These are phyloP conservation scores for Pagrus major DNA, from an alignment of 2,113 vertebrate genomes.

Conservation along the genomic window DNA sequence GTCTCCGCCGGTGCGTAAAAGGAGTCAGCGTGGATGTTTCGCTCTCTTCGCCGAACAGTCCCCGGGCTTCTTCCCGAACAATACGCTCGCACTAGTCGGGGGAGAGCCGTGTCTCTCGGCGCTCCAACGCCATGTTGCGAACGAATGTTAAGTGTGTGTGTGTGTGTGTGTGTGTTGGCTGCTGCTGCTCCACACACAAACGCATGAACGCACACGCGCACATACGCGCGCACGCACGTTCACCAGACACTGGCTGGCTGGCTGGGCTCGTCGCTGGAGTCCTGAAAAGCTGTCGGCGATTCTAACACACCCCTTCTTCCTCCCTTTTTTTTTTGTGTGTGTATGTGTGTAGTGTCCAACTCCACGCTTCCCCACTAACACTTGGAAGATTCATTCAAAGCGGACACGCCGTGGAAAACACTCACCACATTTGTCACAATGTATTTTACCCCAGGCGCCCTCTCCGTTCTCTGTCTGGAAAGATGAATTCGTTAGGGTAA, in stretches of 20 bases:
- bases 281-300: slow-evolving; percentile 72
- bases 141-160: slow-evolving; percentile 81
- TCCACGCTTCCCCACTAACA: slow-evolving; percentile 39
- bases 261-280: slow-evolving; percentile 66
- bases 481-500: slow-evolving; percentile 45
- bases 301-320: slow-evolving; percentile 69
- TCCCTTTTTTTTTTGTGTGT: slow-evolving; percentile 12
- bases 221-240: slow-evolving; percentile 45
- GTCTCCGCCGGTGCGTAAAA: slow-evolving; percentile 68
- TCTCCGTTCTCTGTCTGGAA: slow-evolving; percentile 25
- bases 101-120: slow-evolving; percentile 84
- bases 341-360: too few species aligned
- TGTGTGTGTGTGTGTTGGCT: slow-evolving; percentile 79
- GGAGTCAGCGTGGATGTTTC: slow-evolving; percentile 40
- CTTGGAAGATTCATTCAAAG: slow-evolving; percentile 11
- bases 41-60: slow-evolving; percentile 52
- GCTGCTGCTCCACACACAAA: slow-evolving; percentile 63
- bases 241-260: slow-evolving; percentile 77
- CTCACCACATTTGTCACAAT: slow-evolving; percentile 33
- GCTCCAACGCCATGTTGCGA: slow-evolving; percentile 88
- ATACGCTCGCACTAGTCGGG: slow-evolving; percentile 68
- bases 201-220: slow-evolving; percentile 27
- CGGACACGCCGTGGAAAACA: slow-evolving; percentile 1
- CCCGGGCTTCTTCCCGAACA: slow-evolving; percentile 51
- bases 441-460: slow-evolving; percentile 29